Evolutionary conservation across 64 coral and sea anemone genomes (phyloP).

Genomic region (Pocillopora damicornis): DNA sequence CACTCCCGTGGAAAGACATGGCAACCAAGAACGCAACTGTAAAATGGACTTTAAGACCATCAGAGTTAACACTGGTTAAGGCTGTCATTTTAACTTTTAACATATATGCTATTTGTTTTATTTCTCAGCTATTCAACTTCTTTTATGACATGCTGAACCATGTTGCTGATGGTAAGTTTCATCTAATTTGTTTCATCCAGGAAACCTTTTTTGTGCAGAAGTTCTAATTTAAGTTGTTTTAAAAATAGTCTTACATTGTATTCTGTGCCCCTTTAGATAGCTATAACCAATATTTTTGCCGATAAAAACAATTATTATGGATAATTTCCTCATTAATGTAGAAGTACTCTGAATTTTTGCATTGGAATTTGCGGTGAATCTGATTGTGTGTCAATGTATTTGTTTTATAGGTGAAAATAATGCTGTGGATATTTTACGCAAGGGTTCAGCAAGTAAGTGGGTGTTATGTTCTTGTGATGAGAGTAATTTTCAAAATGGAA

Average conservation of each 20-base stretch:
- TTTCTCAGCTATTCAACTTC: slow-evolving; percentile 83
- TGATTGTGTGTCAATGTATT: background rate
- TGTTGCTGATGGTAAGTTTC: slow-evolving; percentile 39
- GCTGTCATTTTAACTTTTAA: background rate
- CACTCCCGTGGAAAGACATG: too few species aligned
- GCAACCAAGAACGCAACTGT: too few species aligned
- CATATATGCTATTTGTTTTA: slow-evolving; percentile 3
- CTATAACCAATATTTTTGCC: too few species aligned
- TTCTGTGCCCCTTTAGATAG: too few species aligned
- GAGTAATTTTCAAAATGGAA: too few species aligned
- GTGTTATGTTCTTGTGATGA: background rate
- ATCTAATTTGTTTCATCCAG: background rate
- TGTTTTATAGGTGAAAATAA: slow-evolving; percentile 23
- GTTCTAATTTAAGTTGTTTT: background rate
- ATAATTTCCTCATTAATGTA: background rate
- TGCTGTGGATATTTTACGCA: slow-evolving; percentile 33
- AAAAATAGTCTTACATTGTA: too few species aligned
- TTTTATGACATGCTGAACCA: slow-evolving; percentile 82
- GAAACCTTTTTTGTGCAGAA: too few species aligned
- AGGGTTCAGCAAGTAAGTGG: slow-evolving; percentile 73
- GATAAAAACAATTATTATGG: background rate
- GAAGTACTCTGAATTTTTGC: background rate
- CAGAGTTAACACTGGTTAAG: too few species aligned
- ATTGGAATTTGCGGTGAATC: background rate
- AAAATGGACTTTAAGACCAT: too few species aligned